Evolutionary conservation across 2,888 invertebrate genomes (phyloP).

Genomic region (Loripinus fragilis): DNA sequence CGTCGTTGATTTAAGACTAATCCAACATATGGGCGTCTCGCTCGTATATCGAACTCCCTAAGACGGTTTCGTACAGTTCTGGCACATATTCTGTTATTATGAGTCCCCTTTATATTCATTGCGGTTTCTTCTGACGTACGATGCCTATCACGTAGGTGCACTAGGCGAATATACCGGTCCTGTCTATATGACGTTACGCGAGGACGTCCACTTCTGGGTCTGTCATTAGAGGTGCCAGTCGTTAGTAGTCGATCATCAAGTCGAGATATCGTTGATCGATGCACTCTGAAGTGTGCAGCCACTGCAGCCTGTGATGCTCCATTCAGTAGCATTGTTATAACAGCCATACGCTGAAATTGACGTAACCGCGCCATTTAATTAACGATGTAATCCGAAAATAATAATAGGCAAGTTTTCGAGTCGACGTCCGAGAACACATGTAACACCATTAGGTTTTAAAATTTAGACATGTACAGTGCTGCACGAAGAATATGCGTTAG

Average conservation of each 20-base stretch:
- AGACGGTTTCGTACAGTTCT: neutral
- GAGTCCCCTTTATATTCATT: no score
- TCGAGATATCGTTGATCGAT: no score
- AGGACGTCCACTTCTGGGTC: neutral
- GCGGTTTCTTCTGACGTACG: neutral
- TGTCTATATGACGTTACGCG: no score
- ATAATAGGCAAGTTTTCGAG: neutral
- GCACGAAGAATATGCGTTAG: neutral
- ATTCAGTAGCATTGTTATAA: no score
- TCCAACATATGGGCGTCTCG: slow-evolving; percentile 3
- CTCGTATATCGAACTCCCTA: neutral
- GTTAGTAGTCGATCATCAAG: slow-evolving; percentile 7
- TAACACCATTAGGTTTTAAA: neutral
- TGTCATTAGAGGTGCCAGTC: neutral
- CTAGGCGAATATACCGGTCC: neutral
- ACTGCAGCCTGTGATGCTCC: no score
- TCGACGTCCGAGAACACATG: neutral
- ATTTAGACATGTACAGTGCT: neutral
- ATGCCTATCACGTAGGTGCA: neutral
- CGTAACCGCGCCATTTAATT: neutral
- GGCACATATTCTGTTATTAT: neutral
- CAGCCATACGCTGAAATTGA: no score
- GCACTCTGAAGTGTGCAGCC: no score
- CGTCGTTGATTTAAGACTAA: neutral
- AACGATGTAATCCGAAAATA: neutral